Conservation (phyloP, 2,113 vertebrate genomes). For the Dunckerocampus dactyliophorus region DNA sequence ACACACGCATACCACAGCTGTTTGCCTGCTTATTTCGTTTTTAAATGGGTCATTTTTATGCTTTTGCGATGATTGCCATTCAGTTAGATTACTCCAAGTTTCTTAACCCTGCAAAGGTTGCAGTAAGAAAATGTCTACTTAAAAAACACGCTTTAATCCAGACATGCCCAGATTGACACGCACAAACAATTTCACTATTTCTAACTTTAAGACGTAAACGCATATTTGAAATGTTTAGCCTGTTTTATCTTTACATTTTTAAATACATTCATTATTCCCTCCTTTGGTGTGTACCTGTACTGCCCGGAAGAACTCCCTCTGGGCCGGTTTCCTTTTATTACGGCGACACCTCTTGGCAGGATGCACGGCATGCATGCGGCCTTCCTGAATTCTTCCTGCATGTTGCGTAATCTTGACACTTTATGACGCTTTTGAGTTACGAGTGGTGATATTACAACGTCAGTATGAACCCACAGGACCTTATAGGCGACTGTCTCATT, state of each 20-base stretch:
- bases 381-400: not conserved
- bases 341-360: conserved; percentile 48
- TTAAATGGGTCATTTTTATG: not conserved
- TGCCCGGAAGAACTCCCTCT: too few species aligned
- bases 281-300: not conserved
- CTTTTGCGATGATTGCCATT: not conserved
- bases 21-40: not conserved
- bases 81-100: not conserved
- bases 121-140: not conserved
- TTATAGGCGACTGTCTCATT: conserved; percentile 67
- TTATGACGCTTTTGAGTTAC: not conserved
- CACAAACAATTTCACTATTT: not conserved
- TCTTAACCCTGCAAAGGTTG: not conserved
- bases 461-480: not conserved
- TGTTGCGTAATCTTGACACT: too few species aligned
- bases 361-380: not conserved
- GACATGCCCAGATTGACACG: not conserved
- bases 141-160: not conserved
- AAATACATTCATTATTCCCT: not conserved
- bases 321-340: conserved; percentile 25
- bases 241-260: conserved; percentile 1
- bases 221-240: not conserved
- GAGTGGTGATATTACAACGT: not conserved
- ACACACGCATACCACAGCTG: not conserved
- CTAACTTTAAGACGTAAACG: not conserved